A percentile compares a stretch with the other conserved stretches of the same genome.
Evolutionary conservation across 2,888 invertebrate genomes (phyloP).

Genomic region (Sphaerophoria taeniata): DNA sequence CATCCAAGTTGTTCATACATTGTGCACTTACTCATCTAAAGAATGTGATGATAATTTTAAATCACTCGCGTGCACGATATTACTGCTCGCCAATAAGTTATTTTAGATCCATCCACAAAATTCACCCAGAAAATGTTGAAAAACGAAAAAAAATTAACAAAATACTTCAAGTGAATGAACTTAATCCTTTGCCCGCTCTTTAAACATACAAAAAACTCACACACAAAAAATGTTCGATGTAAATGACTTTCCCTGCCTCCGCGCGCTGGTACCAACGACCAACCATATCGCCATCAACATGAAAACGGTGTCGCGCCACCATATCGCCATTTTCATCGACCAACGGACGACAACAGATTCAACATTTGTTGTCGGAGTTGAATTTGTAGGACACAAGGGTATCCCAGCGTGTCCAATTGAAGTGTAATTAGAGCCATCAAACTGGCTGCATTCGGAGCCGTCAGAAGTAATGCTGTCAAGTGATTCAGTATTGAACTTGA

Average conservation of each 20-base stretch:
- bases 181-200: conserved; percentile 60
- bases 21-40: neutral
- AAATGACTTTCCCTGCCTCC: too few relatives aligned
- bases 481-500: conserved; percentile 73
- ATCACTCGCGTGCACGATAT: conserved; percentile 66
- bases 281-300: neutral
- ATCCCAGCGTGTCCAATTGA: conserved; percentile 70
- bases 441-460: conserved; percentile 36
- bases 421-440: conserved; percentile 65
- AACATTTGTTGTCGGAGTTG: conserved; percentile 31
- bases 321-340: neutral
- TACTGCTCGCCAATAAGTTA: conserved; percentile 57
- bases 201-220: conserved; percentile 6
- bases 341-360: conserved; percentile 15
- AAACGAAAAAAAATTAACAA: conserved; percentile 12
- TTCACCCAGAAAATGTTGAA: conserved; percentile 29
- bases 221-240: conserved; percentile 46
- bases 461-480: conserved; percentile 52
- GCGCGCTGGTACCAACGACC: neutral
- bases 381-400: too few relatives aligned
- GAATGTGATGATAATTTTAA: conserved; percentile 54
- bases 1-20: neutral
- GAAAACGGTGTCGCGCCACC: too few relatives aligned
- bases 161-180: conserved; percentile 67
- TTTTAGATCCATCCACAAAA: conserved; percentile 60